Evolutionary conservation across 2,888 invertebrate species (phyloP).

Genomic region (Synergus gifuensis): DNA sequence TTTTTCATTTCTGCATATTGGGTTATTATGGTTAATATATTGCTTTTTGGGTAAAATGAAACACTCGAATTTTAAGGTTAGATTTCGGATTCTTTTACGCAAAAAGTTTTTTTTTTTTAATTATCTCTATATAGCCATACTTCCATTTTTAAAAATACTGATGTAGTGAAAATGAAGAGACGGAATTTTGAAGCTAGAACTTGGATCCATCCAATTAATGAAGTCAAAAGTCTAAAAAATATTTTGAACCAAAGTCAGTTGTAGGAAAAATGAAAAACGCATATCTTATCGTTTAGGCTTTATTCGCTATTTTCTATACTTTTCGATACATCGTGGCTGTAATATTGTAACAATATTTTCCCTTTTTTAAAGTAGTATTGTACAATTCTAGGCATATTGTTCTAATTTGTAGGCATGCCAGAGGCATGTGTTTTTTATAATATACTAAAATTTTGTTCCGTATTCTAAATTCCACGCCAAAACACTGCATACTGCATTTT

Average conservation of each 20-base stretch:
- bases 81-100: no score
- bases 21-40: no score
- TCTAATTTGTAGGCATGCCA: slow-evolving; percentile 7
- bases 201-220: no score
- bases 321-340: slow-evolving; percentile 21
- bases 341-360: slow-evolving; percentile 9
- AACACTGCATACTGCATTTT: background rate
- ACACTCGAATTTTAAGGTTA: no score
- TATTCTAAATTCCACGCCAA: background rate
- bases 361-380: background rate
- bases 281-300: slow-evolving; percentile 2
- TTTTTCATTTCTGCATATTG: background rate
- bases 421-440: slow-evolving; percentile 2
- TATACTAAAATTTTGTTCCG: slow-evolving; percentile 1
- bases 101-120: no score
- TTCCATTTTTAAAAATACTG: no score
- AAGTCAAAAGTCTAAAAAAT: no score
- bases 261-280: background rate
- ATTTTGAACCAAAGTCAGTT: background rate
- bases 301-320: slow-evolving; percentile 17
- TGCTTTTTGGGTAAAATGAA: no score
- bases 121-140: no score
- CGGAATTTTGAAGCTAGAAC: no score
- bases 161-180: no score
- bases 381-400: slow-evolving; percentile 27